Percentiles rank a stretch among this genome's conserved stretches.
Evolutionary conservation across 2,113 vertebrate genomes (phyloP).

Genomic region (Engystomops pustulosus): DNA sequence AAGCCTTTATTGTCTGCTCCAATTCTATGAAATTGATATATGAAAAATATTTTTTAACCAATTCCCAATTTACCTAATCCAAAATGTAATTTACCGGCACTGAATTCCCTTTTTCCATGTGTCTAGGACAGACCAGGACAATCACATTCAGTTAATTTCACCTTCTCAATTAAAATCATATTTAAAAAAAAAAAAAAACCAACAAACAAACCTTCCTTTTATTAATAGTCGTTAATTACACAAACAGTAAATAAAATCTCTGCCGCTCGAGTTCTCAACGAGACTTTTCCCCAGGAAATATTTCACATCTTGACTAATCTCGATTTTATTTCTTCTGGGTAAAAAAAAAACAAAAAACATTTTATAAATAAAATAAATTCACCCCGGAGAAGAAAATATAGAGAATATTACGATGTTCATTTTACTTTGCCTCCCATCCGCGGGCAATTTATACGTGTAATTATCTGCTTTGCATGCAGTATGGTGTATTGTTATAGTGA

Average conservation of each 20-base stretch:
- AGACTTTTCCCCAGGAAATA: slow-evolving; percentile 23
- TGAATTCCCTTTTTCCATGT: too few species aligned
- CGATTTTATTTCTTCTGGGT: slow-evolving; percentile 21
- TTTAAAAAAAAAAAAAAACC: too few species aligned
- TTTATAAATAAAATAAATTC: slow-evolving; percentile 41
- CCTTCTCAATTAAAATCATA: too few species aligned
- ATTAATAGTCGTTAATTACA: neutral
- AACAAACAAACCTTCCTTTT: neutral
- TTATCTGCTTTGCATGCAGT: slow-evolving; percentile 49
- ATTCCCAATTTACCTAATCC: too few species aligned
- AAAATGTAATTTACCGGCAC: too few species aligned
- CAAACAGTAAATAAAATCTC: slow-evolving; percentile 13
- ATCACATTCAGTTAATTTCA: too few species aligned
- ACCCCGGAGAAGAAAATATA: slow-evolving; percentile 20
- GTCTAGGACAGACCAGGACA: too few species aligned
- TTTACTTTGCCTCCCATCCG: slow-evolving; percentile 2
- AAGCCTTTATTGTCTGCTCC: too few species aligned
- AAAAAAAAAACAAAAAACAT: too few species aligned
- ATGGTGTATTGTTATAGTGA: slow-evolving; percentile 33
- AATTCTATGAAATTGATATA: too few species aligned
- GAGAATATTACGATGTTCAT: slow-evolving; percentile 30
- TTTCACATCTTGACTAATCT: neutral
- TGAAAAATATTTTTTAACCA: too few species aligned
- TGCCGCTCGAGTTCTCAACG: neutral
- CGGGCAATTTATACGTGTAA: slow-evolving; percentile 45